Evolutionary conservation across 2,888 invertebrate genomes (phyloP).

Genomic region (Chaitophorus viminalis): DNA sequence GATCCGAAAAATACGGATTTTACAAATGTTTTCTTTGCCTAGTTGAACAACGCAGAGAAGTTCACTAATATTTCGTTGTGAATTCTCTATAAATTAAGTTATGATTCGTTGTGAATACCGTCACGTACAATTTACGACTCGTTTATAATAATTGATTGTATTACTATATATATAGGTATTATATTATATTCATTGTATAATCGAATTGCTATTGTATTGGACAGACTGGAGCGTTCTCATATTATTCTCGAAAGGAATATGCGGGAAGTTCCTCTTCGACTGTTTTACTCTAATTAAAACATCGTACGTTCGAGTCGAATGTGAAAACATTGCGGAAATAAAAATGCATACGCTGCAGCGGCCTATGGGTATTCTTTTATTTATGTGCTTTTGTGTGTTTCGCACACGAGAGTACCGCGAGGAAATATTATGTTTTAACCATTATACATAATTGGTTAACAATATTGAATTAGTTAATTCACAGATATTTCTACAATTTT

Average conservation of each 20-base stretch:
- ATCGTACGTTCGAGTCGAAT: slow-evolving; percentile 9
- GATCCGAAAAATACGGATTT: no score
- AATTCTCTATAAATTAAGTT: no score
- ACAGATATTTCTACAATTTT: slow-evolving; percentile 5
- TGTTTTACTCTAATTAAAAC: slow-evolving; percentile 31
- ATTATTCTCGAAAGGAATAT: neutral
- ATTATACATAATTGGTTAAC: slow-evolving; percentile 3
- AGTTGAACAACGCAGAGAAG: no score
- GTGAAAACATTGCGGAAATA: slow-evolving; percentile 46
- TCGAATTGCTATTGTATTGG: neutral
- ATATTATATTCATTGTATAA: neutral
- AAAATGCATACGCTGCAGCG: neutral
- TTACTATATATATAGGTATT: no score
- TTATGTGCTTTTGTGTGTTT: slow-evolving; percentile 26
- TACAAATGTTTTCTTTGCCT: no score
- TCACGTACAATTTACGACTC: neutral
- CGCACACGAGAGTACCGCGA: neutral
- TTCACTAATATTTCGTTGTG: no score
- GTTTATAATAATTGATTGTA: neutral
- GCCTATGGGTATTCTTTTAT: neutral
- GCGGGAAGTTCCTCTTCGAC: slow-evolving; percentile 1
- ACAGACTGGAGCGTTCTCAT: no score
- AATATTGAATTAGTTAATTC: slow-evolving; percentile 3
- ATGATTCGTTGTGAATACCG: neutral
- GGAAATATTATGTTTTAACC: slow-evolving; percentile 40